phyloP scores from a whole-genome alignment of 2,888 invertebrate genomes.

The Euzophera pinguis region DNA sequence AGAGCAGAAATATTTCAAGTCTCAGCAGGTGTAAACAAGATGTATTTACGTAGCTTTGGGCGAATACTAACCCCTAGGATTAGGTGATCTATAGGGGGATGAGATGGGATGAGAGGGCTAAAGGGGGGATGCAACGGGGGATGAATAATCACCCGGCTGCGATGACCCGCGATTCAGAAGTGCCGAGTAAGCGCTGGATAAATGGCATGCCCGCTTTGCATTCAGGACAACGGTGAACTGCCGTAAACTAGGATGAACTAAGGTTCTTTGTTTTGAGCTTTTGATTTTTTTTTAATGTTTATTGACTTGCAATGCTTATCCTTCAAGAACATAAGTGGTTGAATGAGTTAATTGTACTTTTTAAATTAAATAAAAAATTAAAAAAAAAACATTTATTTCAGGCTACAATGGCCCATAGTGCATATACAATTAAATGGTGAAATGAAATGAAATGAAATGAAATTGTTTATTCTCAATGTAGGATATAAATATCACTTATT shows the following conservation, averaged over 20 bases:
- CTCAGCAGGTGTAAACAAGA: conserved; percentile 9
- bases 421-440: too few species aligned
- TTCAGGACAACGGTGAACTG: conserved; percentile 11
- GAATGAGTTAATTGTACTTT: too few species aligned
- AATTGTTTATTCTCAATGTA: too few species aligned
- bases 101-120: background rate
- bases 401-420: too few species aligned
- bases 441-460: too few species aligned
- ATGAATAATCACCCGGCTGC: conserved; percentile 13
- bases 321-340: too few species aligned
- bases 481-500: too few species aligned
- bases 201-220: conserved; percentile 15
- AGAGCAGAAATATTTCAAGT: conserved; percentile 7
- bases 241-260: background rate
- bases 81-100: conserved; percentile 3
- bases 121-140: conserved; percentile 3
- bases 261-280: background rate
- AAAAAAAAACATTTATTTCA: too few species aligned
- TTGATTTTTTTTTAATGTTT: too few species aligned
- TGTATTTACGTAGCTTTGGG: conserved; percentile 8
- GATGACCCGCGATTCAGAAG: conserved; percentile 16
- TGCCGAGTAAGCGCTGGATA: conserved; percentile 18
- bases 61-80: conserved; percentile 10
- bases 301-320: too few species aligned
- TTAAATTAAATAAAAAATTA: too few species aligned